A percentile compares a stretch with the other conserved stretches of the same genome.
These are phyloP conservation scores for Coelogynopora nodosa DNA, from an alignment of 2,888 invertebrate species.

Conservation along the genomic window DNA sequence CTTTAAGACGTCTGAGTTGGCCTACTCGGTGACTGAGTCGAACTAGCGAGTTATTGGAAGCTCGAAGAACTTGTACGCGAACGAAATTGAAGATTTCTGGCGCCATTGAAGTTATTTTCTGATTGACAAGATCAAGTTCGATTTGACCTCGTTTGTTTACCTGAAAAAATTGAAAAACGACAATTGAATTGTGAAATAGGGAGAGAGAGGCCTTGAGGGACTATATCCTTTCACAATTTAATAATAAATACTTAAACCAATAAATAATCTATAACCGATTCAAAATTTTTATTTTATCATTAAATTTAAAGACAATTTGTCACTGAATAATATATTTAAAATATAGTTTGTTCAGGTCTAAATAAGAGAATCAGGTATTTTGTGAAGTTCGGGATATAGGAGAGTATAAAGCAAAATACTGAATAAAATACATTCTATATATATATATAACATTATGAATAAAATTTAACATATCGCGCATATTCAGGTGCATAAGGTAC, in stretches of 20 bases:
- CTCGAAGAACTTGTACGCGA: slow-evolving; percentile 53
- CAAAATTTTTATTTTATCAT: neutral
- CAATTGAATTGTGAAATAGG: too few species aligned
- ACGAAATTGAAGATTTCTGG: slow-evolving; percentile 52
- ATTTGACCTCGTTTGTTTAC: slow-evolving; percentile 48
- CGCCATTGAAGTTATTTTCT: slow-evolving; percentile 52
- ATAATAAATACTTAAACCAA: neutral
- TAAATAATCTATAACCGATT: neutral
- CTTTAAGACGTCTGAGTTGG: slow-evolving; percentile 38
- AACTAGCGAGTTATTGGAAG: slow-evolving; percentile 49
- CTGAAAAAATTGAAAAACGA: neutral
- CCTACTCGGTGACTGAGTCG: slow-evolving; percentile 42
- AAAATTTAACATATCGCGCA: too few species aligned
- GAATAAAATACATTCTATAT: neutral
- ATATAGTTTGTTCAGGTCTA: too few species aligned
- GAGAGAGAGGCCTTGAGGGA: too few species aligned
- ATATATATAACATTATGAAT: too few species aligned
- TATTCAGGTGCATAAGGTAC: too few species aligned
- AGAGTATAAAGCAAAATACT: too few species aligned
- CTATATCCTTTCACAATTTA: slow-evolving; percentile 43
- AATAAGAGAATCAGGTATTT: too few species aligned
- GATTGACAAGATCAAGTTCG: slow-evolving; percentile 53
- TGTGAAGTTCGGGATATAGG: too few species aligned
- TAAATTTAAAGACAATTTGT: too few species aligned
- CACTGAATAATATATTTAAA: too few species aligned